Percentiles rank a stretch among this genome's conserved stretches.
Conservation (phyloP, 2,113 vertebrate genomes). For the Leptobrachium ailaonicum region DNA sequence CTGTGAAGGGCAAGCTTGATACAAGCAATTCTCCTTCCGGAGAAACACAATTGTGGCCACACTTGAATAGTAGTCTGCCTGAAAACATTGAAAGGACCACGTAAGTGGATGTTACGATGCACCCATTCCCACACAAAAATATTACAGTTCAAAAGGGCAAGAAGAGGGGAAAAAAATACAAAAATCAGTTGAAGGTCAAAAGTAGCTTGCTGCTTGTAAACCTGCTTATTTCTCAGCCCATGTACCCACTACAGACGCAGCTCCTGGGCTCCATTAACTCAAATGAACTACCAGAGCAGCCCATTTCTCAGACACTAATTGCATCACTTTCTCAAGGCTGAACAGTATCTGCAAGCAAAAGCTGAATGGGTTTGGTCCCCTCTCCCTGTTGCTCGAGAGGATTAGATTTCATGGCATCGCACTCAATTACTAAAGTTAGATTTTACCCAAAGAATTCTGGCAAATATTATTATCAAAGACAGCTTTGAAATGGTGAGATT, state of each 20-base stretch:
- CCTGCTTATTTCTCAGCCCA: not conserved
- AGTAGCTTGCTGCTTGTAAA: not conserved
- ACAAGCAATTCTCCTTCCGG: constrained; percentile 93
- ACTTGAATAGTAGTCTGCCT: constrained; percentile 92
- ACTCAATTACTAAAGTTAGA: not conserved
- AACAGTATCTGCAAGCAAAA: constrained; percentile 39
- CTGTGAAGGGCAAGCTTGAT: constrained; percentile 89
- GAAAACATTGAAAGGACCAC: constrained; percentile 40
- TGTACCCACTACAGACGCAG: constrained; percentile 50
- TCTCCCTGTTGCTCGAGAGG: not conserved
- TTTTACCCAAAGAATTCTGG: not conserved
- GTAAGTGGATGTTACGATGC: not conserved
- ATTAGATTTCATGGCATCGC: not conserved
- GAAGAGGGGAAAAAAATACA: not conserved
- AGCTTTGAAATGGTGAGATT: too few relatives aligned
- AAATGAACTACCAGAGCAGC: constrained; percentile 58
- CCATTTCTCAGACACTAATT: constrained; percentile 45
- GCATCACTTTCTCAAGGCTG: constrained; percentile 51
- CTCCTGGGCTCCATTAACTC: constrained; percentile 57
- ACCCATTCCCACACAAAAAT: not conserved
- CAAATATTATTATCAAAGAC: not conserved
- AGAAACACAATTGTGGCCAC: constrained; percentile 88
- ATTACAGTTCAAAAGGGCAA: not conserved
- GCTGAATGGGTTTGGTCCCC: not conserved
- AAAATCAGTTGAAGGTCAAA: not conserved